Conservation (phyloP, 92 coral and sea anemone genomes). For the Phenganax subtilis region DNA sequence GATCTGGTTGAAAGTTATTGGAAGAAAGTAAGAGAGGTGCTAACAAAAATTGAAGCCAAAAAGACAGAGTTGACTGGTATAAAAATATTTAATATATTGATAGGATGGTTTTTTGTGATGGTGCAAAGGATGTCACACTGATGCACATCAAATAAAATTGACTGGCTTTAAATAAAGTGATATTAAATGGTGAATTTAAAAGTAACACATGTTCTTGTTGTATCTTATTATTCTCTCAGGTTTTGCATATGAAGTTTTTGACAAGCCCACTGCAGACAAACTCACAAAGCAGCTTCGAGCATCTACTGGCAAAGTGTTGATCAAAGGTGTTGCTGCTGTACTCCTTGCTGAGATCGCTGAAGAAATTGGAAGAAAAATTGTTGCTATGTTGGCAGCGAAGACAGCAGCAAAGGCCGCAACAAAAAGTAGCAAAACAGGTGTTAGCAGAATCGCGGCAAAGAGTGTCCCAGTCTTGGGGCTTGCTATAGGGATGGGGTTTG, state of each 20-base stretch:
- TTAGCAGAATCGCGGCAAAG: slow-evolving; percentile 31
- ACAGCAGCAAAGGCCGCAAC: slow-evolving; percentile 33
- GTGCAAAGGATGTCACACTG: too few species aligned
- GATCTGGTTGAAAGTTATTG: slow-evolving; percentile 7
- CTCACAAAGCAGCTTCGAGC: slow-evolving; percentile 19
- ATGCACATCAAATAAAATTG: too few species aligned
- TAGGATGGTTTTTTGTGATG: not conserved
- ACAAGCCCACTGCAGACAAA: slow-evolving; percentile 9
- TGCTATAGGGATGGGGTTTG: slow-evolving; percentile 42
- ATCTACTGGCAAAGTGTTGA: slow-evolving; percentile 34
- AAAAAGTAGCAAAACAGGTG: slow-evolving; percentile 21
- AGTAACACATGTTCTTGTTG: too few species aligned
- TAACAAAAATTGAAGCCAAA: slow-evolving; percentile 8
- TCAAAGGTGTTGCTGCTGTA: slow-evolving; percentile 22
- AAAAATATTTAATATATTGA: not conserved
- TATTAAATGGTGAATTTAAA: too few species aligned
- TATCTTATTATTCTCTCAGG: not conserved
- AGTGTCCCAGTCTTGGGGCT: slow-evolving; percentile 32
- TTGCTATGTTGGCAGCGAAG: slow-evolving; percentile 22
- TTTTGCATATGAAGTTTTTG: slow-evolving; percentile 3
- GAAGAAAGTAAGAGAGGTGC: not conserved
- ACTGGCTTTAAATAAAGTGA: too few species aligned
- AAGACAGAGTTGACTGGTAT: slow-evolving; percentile 16
- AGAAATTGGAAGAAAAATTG: slow-evolving; percentile 23
- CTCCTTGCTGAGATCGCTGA: slow-evolving; percentile 28